Base-by-base conservation (phyloP, 2,888 invertebrate species). In the Pollenia amentaria region DNA sequence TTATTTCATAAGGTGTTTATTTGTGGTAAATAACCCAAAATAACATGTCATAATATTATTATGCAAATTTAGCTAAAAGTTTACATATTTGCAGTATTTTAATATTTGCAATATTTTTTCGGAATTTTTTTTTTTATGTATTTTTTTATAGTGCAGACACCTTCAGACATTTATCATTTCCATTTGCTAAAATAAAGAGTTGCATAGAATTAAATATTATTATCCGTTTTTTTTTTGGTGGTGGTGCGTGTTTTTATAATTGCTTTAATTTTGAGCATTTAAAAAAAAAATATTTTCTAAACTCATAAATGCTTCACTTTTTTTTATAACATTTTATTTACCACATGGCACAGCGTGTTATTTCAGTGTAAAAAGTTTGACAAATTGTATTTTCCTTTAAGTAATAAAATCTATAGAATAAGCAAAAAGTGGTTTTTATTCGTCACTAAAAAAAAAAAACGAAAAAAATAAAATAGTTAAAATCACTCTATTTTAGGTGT, bases 41-140 rank as follows among this genome's bases (percentile, higher is more conserved):
- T 87, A 80, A 87, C 87, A 87, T 87, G 87, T 87, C 87, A 87
- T 87, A 87, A 87, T 87, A 87, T 87, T 87, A 80, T 87, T 87
- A 87, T 84, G 87, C 80, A 87, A 87, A 87, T 80, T 77, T n/a
- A 14, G 18, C 40, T 77, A 53, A 82, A 82, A 76, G 60, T 81
- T 75, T 46, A 64, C 7, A 64, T 46, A 51, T 76, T 57, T 46
- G 70, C n/a, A 29, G 53, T 16, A 18, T 12, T 16, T n/a, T 60
- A 18, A n/a, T 62, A 67, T 69, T 55, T 62, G 29, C 3, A 11
- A 62, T 62, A 57, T 82, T 85, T 73, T 8, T 48, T 46, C 21
- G 9, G 8, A 57, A 9, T 18, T 53, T 57, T 67, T 60, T 57
- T 72, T 9, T 46, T 12, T 12, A 10, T 11, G 4, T 4, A 16